Base-by-base conservation (phyloP, 2,888 invertebrate species). In the Pyrgus malvae region DNA sequence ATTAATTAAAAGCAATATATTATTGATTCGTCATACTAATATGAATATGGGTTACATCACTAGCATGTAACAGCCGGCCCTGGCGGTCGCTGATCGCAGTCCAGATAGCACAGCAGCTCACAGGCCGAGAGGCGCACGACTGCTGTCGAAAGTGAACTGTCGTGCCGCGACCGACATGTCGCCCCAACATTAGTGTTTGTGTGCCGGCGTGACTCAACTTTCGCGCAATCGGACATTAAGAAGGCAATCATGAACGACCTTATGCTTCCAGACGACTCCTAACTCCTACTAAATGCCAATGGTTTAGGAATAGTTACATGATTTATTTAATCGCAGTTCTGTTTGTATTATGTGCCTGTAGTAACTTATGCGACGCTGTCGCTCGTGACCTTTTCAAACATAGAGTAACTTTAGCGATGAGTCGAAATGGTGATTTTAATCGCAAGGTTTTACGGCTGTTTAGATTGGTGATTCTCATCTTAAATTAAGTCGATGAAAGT, bases 111-210 rank as follows among this genome's bases (percentile, higher is more conserved):
- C 67, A 66, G 71, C 71, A 70, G 76, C 73, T 66, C 82, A 78
- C 81, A 78, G 80, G 79, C 78, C 78, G 77, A 72, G 76, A 78
- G 79, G 70, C 78, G 80, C 89, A 87, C 83, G 86, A 83, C 73
- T 71, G 68, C 65, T 68, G 74, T 80, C 78, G 84, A 90, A 86
- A 88, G 84, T 84, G 83, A 88, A 84, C 78, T 83, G 82, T 81
- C 76, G 72, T 78, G 78, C 71, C 58, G 66, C 51, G 45, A 45
- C 51, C 51, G 44, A 45, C 51, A 66, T 78, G 72, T 82, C 81
- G 71, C 76, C 69, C 66, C 44, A 71, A 74, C 74, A 76, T 78
- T 76, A 70, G 54, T 61, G 61, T 56, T 56, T 55, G 68, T 67
- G 64, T 62, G 62, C 64, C 63, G 64, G 71, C 66, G 83, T 85